Base-by-base conservation (phyloP, 2,797 vertebrate species). In the Centropyge bicolor region DNA sequence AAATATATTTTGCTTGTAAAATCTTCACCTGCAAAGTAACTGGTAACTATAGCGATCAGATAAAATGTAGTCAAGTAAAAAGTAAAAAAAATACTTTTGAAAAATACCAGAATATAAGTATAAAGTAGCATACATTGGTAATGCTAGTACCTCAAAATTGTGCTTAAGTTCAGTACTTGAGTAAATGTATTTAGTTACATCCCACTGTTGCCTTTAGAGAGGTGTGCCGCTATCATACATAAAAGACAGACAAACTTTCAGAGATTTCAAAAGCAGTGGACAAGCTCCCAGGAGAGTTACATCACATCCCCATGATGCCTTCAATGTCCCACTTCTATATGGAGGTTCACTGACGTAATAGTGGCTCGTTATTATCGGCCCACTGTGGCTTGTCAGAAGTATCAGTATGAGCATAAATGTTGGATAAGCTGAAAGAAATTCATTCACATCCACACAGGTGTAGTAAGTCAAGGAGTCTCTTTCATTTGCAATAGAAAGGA, bases 401-500 rank as follows among this genome's bases (percentile, higher is more conserved):
- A 8, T 22, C 27, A 22, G 54, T 46, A 59, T 17, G 27, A 60
- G 27, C 36, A 43, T 57, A 48, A 65, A 56, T 65, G 61, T 46
- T 65, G 20, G 36, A 52, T 52, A 76, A 76, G 38, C 38, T 76
- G 3, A 76, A 36, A 45, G 8, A 62, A 62, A 45, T 1, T 16
- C 7, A 41, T 16, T 62, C 22, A n/a, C 22, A 24, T 52, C 35
- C 48, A 16, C 13, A 49, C 43, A 10, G 16, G 22, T 17, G 40
- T 31, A 31, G 27, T 31, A 31, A 31, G 4, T 31, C 27, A 31
- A 31, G 27, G 2, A 31, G 27, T 31, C 27, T 31, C 2, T 31
- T 31, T 31, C 27, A 31, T 31, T 31, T 31, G 27, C 27, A 31
- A 31, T 31, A 31, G 27, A 31, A 31, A 4, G 27, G 2, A 31